Evolutionary conservation across 64 coral and sea anemone species (phyloP).

Genomic region (Stylophora pistillata): DNA sequence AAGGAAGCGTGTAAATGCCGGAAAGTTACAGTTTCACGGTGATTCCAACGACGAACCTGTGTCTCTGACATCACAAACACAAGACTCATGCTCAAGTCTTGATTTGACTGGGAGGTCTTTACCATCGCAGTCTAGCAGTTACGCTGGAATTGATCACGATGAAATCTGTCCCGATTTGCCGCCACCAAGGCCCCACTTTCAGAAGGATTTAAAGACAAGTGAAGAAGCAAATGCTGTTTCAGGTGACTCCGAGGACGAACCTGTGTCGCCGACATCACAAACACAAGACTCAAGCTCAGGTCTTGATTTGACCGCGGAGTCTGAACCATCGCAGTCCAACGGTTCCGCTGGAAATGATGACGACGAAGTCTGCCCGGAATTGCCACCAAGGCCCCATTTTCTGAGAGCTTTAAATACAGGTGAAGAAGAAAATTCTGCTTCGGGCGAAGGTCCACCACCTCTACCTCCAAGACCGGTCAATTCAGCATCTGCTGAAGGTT

Average conservation of each 20-base stretch:
- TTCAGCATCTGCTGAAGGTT: not conserved
- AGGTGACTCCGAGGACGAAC: not conserved
- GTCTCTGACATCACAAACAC: not conserved
- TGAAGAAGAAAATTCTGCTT: not conserved
- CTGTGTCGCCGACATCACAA: not conserved
- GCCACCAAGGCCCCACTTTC: constrained; percentile 2
- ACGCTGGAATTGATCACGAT: not conserved
- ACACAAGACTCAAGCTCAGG: not conserved
- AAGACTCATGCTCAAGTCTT: not conserved
- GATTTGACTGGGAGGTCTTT: not conserved
- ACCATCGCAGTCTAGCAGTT: no score
- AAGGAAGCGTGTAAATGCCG: not conserved
- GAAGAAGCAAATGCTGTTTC: not conserved
- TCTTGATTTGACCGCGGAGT: not conserved
- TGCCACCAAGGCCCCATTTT: constrained; percentile 4
- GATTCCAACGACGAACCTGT: not conserved
- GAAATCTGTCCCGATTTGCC: not conserved
- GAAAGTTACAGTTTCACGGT: not conserved
- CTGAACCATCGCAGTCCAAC: no score
- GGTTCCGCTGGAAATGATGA: not conserved
- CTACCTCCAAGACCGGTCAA: not conserved
- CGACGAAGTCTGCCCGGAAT: not conserved
- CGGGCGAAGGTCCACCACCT: not conserved
- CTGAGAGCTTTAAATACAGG: not conserved
- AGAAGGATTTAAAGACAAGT: not conserved